Evolutionary conservation across 2,888 invertebrate species (phyloP).

Genomic region (Kryphioiulus occultus): DNA sequence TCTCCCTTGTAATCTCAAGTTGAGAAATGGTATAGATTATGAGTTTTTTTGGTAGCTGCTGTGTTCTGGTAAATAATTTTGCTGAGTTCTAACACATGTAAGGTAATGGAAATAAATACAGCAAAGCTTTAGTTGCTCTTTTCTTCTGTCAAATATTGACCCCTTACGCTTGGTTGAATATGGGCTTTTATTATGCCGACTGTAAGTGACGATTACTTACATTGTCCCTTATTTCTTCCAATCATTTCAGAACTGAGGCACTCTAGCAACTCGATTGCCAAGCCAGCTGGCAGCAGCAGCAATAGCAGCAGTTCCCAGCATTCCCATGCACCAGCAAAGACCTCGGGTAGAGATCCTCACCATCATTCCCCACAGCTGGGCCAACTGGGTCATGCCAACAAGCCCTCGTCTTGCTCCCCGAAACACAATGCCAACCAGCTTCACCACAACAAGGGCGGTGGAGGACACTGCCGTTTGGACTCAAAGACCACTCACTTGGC

Average conservation of each 20-base stretch:
- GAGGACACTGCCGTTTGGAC: conserved; percentile 35
- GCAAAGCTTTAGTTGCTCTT: no score
- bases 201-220: background rate
- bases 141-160: no score
- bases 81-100: no score
- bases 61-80: no score
- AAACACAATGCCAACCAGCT: background rate
- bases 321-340: conserved; percentile 3
- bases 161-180: no score
- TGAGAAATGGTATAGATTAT: no score
- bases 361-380: conserved; percentile 44
- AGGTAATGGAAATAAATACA: no score
- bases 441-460: background rate
- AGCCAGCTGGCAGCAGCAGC: conserved; percentile 41
- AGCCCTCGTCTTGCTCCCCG: background rate
- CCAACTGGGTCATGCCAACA: background rate
- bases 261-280: conserved; percentile 29
- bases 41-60: no score
- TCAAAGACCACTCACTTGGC: background rate
- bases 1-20: no score
- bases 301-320: conserved; percentile 46
- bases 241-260: conserved; percentile 53
- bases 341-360: conserved; percentile 41
- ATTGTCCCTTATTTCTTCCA: conserved; percentile 11
- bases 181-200: no score